phyloP scores from a whole-genome alignment of 2,888 invertebrate genomes.

The Chrysopilus asiliformis region DNA sequence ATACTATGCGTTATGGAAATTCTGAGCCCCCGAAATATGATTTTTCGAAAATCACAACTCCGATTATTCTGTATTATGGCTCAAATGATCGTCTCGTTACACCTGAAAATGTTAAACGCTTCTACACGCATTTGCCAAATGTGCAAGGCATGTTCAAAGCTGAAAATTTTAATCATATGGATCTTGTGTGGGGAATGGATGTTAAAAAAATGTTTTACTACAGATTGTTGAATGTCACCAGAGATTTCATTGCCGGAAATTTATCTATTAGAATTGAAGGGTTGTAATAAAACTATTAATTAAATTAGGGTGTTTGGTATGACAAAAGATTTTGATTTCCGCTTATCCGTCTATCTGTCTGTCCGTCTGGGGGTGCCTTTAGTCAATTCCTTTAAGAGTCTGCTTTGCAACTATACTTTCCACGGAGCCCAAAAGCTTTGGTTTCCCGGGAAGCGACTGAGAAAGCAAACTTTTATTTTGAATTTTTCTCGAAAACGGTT shows the following conservation, averaged over 20 bases:
- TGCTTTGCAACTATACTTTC: too few relatives aligned
- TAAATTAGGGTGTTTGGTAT: too few relatives aligned
- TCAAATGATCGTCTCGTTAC: not conserved
- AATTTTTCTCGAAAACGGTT: too few relatives aligned
- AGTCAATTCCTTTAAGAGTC: too few relatives aligned
- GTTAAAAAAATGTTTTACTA: slow-evolving; percentile 41
- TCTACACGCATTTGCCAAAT: not conserved
- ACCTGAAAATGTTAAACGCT: not conserved
- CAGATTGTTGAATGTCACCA: slow-evolving; percentile 17
- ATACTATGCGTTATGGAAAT: not conserved
- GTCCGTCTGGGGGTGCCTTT: too few relatives aligned
- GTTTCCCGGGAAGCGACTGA: too few relatives aligned
- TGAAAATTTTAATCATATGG: slow-evolving; percentile 44
- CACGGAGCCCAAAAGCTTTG: too few relatives aligned
- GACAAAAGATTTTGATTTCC: too few relatives aligned
- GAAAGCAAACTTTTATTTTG: too few relatives aligned
- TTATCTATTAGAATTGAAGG: too few relatives aligned
- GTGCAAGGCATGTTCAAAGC: slow-evolving; percentile 16
- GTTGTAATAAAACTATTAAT: too few relatives aligned
- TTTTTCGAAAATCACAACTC: not conserved
- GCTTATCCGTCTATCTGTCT: too few relatives aligned
- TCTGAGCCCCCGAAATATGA: not conserved
- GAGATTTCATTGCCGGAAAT: not conserved
- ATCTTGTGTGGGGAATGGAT: slow-evolving; percentile 47
- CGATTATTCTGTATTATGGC: not conserved